Evolutionary conservation across 2,113 vertebrate species (phyloP).

Genomic region (Perca flavescens): DNA sequence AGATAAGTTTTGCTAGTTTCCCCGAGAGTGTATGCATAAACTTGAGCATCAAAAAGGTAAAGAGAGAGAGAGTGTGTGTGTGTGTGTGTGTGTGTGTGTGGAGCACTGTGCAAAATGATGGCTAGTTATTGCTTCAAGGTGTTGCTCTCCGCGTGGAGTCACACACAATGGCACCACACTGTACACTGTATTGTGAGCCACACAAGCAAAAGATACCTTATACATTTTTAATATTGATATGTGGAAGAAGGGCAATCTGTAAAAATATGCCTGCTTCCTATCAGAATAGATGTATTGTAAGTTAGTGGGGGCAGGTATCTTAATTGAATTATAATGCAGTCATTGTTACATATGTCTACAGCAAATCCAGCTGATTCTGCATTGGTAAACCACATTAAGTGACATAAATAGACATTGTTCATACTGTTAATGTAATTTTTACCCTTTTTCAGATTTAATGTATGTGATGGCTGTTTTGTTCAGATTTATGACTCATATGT

Average conservation of each 20-base stretch:
- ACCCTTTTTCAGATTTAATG: not conserved
- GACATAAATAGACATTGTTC: not conserved
- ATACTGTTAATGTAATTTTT: not conserved
- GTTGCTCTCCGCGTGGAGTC: slow-evolving; percentile 55
- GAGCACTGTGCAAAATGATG: slow-evolving; percentile 64
- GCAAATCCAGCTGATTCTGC: slow-evolving; percentile 1
- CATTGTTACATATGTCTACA: slow-evolving; percentile 3
- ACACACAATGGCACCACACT: slow-evolving; percentile 47
- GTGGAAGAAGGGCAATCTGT: slow-evolving; percentile 25
- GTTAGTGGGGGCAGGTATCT: not conserved
- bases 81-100: not conserved
- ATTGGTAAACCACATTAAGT: not conserved
- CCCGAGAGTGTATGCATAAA: slow-evolving; percentile 44
- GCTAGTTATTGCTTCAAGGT: slow-evolving; percentile 71
- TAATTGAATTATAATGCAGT: not conserved
- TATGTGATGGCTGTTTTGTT: not conserved
- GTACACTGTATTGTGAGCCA: slow-evolving; percentile 49
- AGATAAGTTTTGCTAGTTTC: slow-evolving; percentile 51
- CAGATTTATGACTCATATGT: not conserved
- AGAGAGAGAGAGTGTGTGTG: not conserved
- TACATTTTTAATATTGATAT: slow-evolving; percentile 65
- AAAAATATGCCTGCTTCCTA: slow-evolving; percentile 30
- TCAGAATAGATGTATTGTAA: slow-evolving; percentile 7
- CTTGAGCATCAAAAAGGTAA: slow-evolving; percentile 25
- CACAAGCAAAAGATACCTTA: slow-evolving; percentile 39